A percentile compares a stretch with the other conserved stretches of the same genome.
Evolutionary conservation across 1,140 invertebrate species (phyloP).

Genomic region (Cotesia vestalis): DNA sequence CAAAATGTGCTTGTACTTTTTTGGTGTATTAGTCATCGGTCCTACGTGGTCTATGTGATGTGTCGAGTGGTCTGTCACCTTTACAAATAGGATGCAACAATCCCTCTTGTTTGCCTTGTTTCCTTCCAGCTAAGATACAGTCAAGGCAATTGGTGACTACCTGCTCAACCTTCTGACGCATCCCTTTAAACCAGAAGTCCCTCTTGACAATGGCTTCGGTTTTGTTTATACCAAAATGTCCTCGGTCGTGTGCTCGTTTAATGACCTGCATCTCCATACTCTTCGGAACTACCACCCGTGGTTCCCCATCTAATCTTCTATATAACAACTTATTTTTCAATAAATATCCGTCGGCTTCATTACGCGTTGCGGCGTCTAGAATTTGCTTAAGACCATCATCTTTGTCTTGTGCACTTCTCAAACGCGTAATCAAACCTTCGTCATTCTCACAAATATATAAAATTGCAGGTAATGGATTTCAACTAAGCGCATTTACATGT

Average conservation of each 20-base stretch:
- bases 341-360: conserved; percentile 24
- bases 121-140: conserved; percentile 55
- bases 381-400: conserved; percentile 17
- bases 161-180: conserved; percentile 44
- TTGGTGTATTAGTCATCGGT: conserved; percentile 38
- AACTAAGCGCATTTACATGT: conserved; percentile 53
- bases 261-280: conserved; percentile 21
- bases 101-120: conserved; percentile 60
- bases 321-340: conserved; percentile 39
- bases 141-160: conserved; percentile 52
- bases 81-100: too few relatives aligned
- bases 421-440: not conserved
- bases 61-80: conserved; percentile 43
- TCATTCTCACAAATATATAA: conserved; percentile 9
- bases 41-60: conserved; percentile 53
- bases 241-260: conserved; percentile 7
- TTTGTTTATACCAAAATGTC: conserved; percentile 43
- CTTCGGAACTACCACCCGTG: conserved; percentile 29
- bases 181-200: conserved; percentile 54
- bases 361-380: not conserved
- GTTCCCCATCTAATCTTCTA: conserved; percentile 40
- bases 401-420: conserved; percentile 18
- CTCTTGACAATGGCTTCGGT: conserved; percentile 53
- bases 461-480: conserved; percentile 38
- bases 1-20: conserved; percentile 41